Evolutionary conservation across 2,888 invertebrate genomes (phyloP), one percentile per base, ranked within the genome.

Genomic region (Diadromus collaris): DNA sequence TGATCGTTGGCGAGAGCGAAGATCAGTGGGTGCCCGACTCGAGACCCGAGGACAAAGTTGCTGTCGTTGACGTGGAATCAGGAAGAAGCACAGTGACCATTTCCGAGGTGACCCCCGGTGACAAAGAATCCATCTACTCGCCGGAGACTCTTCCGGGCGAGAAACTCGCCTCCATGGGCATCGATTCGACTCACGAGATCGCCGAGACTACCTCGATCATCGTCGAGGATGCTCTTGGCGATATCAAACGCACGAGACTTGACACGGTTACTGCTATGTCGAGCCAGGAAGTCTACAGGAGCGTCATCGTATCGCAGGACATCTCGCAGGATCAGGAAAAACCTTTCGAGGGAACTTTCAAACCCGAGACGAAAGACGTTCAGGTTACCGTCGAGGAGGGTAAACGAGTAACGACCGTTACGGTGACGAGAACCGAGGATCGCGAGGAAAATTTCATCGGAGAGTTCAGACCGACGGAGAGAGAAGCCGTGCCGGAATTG

Each of bases 1-100:
- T 92, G 46, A 83, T 92, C 51, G 79, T 91, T 38, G 92, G 91
- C 29, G 94, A 94, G 87, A 92, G 89, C 82, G 94, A 94, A 91
- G 90, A 87, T 69, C 81, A 86, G 27, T 87, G 94, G 21, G 78
- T 86, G 21, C 83, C 86, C 5, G 83, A 85, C 72, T 86, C 83
- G 80, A 85, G 83, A 68, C 86, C 88, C 54, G 87, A 85, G 76
- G 86, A 84, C 76, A 92, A 91, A 85, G 91, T 88, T 67, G 92
- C 94, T 29, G 88, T 85, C 13, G 86, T 92, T 21, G 92, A 93
- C 79, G 90, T 93, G 60, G 92, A 92, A 83, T 92, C 93, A 86
- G 92, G 91, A 70, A 91, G 90, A 78, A 91, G 89, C 72, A 91
- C 92, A 70, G 89, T 93, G 19, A 88, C 91, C 44, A 87, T 93